A percentile compares a stretch with the other conserved stretches of the same genome.
Conservation (phyloP, 2,888 invertebrate genomes). For the Capitulum mitella region DNA sequence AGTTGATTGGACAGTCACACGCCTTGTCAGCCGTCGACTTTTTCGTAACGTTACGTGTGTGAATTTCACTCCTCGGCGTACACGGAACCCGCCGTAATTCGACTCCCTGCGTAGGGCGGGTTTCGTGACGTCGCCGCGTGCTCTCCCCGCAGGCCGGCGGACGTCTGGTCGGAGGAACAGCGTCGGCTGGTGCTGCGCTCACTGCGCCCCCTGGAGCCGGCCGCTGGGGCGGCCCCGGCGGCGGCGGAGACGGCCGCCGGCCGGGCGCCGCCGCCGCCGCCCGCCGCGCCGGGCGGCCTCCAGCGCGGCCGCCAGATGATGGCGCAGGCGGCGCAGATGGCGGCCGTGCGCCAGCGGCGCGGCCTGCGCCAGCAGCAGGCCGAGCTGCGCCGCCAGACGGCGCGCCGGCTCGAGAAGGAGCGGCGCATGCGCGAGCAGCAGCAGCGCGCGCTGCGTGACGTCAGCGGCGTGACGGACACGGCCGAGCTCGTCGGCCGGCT, state of each 20-base stretch:
- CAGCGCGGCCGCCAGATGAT: conserved; percentile 64
- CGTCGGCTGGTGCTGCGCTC: conserved; percentile 36
- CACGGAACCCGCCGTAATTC: too few species aligned
- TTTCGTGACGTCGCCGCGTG: too few species aligned
- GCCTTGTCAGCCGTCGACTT: too few species aligned
- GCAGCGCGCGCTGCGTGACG: conserved; percentile 14
- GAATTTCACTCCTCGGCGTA: too few species aligned
- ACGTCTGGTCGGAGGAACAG: conserved; percentile 55
- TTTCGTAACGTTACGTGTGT: too few species aligned
- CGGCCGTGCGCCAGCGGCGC: conserved; percentile 41
- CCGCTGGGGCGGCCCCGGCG: conserved; percentile 49
- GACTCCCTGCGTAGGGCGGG: too few species aligned
- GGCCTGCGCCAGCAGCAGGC: conserved; percentile 4
- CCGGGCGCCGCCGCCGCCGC: conserved; percentile 53
- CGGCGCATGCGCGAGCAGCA: conserved; percentile 23
- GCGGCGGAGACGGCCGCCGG: conserved; percentile 67
- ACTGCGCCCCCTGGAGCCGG: neutral
- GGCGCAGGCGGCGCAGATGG: conserved; percentile 70
- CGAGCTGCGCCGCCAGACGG: neutral
- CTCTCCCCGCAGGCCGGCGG: conserved; percentile 51
- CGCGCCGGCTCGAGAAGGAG: neutral
- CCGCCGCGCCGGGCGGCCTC: conserved; percentile 51
- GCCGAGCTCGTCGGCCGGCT: neutral
- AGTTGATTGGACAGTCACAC: too few species aligned
- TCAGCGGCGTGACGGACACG: conserved; percentile 5